Conservation (phyloP, 2,797 vertebrate genomes). For the Enteromius mattozi region DNA sequence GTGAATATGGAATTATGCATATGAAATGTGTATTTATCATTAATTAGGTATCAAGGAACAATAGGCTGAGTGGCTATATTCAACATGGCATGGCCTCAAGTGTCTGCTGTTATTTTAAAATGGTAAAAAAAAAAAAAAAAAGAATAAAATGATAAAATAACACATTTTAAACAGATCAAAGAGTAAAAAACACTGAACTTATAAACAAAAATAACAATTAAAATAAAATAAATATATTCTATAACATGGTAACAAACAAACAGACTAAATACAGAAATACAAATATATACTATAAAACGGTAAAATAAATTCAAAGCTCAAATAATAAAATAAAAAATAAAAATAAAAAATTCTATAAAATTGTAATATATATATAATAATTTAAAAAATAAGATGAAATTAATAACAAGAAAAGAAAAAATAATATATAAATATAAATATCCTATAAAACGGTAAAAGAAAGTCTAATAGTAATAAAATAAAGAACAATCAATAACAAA, state of each 20-base stretch:
- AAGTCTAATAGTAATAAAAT: no score
- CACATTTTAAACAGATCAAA: not conserved
- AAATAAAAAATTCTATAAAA: no score
- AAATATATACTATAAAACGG: not conserved
- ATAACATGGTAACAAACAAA: not conserved
- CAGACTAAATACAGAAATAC: not conserved
- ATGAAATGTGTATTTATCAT: constrained; percentile 4
- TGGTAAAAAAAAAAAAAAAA: not conserved
- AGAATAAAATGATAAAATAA: not conserved
- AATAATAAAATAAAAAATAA: not conserved
- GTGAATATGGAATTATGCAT: not conserved
- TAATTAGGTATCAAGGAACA: not conserved
- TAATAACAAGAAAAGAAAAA: not conserved
- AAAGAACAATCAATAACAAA: no score
- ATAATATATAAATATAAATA: no score
- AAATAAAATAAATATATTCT: not conserved
- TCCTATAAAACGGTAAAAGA: no score
- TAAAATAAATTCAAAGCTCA: not conserved
- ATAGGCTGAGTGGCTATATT: not conserved
- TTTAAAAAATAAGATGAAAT: not conserved
- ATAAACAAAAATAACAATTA: not conserved
- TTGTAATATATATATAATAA: no score
- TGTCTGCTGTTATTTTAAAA: not conserved
- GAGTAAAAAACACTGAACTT: not conserved
- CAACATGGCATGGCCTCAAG: not conserved